Evolutionary conservation across 2,888 invertebrate genomes (phyloP).

Genomic region (Carabus problematicus): DNA sequence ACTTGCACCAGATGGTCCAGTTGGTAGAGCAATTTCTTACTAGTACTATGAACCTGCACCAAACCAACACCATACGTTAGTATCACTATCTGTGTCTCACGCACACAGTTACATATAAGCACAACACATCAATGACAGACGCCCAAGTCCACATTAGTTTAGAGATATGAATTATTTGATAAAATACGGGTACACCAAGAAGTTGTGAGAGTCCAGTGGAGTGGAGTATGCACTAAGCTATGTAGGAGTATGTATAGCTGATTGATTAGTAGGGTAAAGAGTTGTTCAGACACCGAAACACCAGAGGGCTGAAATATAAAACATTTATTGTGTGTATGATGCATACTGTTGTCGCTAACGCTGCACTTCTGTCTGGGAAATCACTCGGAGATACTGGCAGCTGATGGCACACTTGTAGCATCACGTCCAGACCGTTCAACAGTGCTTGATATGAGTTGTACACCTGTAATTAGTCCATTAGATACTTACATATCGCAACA

Average conservation of each 20-base stretch:
- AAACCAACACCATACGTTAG: constrained; percentile 55
- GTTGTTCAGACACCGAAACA: constrained; percentile 42
- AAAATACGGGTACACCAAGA: constrained; percentile 5
- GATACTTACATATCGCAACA: neutral
- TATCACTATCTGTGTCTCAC: constrained; percentile 13
- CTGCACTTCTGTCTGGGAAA: constrained; percentile 52
- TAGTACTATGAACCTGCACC: constrained; percentile 88
- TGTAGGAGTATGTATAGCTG: neutral
- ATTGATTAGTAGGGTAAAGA: constrained; percentile 10
- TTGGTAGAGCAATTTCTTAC: constrained; percentile 94
- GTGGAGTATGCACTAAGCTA: constrained; percentile 1
- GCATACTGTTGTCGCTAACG: constrained; percentile 54
- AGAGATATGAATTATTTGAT: neutral
- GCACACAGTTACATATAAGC: neutral
- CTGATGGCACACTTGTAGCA: constrained; percentile 73
- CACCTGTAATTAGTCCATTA: constrained; percentile 60
- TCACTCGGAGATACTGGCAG: constrained; percentile 53
- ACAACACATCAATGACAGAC: constrained; percentile 25
- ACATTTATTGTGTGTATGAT: constrained; percentile 32
- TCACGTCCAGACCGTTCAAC: constrained; percentile 70
- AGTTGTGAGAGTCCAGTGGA: no score
- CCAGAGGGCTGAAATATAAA: constrained; percentile 41
- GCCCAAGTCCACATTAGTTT: constrained; percentile 37
- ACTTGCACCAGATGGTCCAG: constrained; percentile 95
- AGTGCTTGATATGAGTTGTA: constrained; percentile 72